phyloP scores from a whole-genome alignment of 2,797 vertebrate genomes.

The Anableps anableps region DNA sequence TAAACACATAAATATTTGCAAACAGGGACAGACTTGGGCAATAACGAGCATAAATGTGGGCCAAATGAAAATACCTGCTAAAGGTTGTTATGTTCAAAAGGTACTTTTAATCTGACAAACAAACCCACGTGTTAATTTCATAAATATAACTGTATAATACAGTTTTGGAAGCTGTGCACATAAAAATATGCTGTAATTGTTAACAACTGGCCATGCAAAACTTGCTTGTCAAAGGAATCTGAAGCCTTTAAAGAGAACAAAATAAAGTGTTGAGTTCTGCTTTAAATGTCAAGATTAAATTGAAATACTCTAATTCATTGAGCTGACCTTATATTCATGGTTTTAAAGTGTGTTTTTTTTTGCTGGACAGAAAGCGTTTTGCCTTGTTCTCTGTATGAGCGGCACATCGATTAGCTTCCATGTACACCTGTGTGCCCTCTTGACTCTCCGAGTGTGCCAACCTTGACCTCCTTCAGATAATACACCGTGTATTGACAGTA shows the following conservation, averaged over 20 bases:
- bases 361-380: neutral
- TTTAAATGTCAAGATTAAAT: neutral
- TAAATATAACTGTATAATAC: neutral
- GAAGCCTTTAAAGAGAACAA: neutral
- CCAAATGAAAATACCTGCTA: neutral
- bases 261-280: neutral
- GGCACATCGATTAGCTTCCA: neutral
- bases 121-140: neutral
- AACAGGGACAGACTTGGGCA: neutral
- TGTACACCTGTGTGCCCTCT: neutral
- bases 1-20: neutral
- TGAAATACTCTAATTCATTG: neutral
- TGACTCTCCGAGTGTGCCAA: neutral
- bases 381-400: neutral
- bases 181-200: neutral
- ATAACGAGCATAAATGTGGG: neutral
- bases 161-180: neutral
- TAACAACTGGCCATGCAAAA: neutral
- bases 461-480: conserved; percentile 2
- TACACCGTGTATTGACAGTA: neutral
- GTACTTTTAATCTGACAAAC: neutral
- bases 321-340: neutral
- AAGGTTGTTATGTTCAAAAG: neutral
- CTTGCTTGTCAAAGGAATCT: neutral
- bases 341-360: neutral